A percentile compares a stretch with the other conserved stretches of the same genome.
Evolutionary conservation across 2,888 invertebrate genomes (phyloP).

Genomic region (Tenodera sinensis): DNA sequence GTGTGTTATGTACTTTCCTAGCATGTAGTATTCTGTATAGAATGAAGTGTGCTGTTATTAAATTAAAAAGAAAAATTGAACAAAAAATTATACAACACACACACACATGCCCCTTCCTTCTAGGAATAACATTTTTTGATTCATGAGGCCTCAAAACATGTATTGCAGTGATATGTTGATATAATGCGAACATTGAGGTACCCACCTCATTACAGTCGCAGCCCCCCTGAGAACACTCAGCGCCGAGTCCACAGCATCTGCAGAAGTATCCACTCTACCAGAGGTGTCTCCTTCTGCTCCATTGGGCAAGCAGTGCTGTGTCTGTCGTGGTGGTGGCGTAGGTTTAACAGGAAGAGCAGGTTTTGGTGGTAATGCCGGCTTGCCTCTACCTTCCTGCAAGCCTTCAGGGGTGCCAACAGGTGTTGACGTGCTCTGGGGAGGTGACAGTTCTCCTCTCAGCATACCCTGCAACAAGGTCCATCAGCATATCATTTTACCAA

Average conservation of each 20-base stretch:
- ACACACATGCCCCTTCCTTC: too few relatives aligned
- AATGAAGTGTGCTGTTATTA: too few relatives aligned
- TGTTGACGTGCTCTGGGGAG: conserved; percentile 60
- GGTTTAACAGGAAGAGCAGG: conserved; percentile 59
- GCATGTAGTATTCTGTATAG: too few relatives aligned
- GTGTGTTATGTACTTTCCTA: too few relatives aligned
- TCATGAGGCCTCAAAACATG: too few relatives aligned
- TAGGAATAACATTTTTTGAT: too few relatives aligned
- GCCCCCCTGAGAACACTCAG: neutral
- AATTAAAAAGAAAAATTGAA: too few relatives aligned
- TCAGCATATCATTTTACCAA: too few relatives aligned
- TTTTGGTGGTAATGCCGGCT: conserved; percentile 81
- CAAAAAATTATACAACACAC: too few relatives aligned
- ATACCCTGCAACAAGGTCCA: conserved; percentile 5
- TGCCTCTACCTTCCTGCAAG: conserved; percentile 52
- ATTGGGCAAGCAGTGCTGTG: conserved; percentile 32
- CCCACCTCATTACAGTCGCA: neutral
- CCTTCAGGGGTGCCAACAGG: conserved; percentile 52
- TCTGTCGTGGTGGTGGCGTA: conserved; percentile 54
- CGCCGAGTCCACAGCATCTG: neutral
- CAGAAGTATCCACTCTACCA: neutral
- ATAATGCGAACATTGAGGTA: too few relatives aligned
- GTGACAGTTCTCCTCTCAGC: conserved; percentile 46
- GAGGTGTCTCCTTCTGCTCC: neutral
- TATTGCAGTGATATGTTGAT: too few relatives aligned